A percentile compares a stretch with the other conserved stretches of the same genome.
These are phyloP conservation scores for Myotis myotis DNA, from an alignment of 2,797 vertebrate species.

Conservation along the genomic window DNA sequence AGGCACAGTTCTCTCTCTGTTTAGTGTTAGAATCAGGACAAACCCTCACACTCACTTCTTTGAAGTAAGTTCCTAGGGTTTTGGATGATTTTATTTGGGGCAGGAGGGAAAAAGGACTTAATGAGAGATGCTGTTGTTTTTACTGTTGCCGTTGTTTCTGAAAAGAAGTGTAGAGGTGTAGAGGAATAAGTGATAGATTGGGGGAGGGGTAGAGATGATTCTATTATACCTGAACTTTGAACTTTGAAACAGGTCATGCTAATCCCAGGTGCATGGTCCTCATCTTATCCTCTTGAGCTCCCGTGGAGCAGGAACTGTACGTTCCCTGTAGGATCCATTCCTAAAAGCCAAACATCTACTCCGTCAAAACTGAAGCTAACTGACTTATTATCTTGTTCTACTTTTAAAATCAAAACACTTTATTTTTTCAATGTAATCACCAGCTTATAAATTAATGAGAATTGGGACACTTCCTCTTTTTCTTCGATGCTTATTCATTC, in stretches of 20 bases:
- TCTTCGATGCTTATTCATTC: not conserved
- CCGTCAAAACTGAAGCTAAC: not conserved
- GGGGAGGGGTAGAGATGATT: not conserved
- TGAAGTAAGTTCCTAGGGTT: not conserved
- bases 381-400: not conserved
- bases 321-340: not conserved
- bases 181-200: not conserved
- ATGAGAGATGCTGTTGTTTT: not conserved
- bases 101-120: not conserved
- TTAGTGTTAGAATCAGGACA: not conserved
- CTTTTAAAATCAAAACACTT: constrained; percentile 7
- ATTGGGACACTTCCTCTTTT: not conserved
- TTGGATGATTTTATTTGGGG: not conserved
- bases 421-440: not conserved
- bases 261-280: not conserved
- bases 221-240: not conserved
- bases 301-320: not conserved
- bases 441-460: not conserved
- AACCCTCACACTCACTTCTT: not conserved
- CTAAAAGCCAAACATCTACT: not conserved
- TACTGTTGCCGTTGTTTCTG: not conserved
- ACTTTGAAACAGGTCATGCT: not conserved
- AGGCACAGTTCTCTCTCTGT: not conserved
- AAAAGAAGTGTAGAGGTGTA: not conserved
- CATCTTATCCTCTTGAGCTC: not conserved